Base-by-base conservation (phyloP, 1,140 invertebrate species). In the Calosoma granatense region DNA sequence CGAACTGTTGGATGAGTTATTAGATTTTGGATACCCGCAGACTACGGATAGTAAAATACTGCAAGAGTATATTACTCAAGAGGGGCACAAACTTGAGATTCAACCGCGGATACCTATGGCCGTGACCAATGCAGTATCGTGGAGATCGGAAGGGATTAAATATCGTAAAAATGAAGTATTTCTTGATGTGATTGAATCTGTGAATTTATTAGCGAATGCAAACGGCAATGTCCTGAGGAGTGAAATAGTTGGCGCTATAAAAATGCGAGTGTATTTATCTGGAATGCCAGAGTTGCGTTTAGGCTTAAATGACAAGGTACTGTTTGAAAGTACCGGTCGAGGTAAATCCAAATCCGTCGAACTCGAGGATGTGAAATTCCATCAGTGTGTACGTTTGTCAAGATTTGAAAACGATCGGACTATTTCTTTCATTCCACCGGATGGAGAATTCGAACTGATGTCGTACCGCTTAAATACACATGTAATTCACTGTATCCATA, bases 361-460 rank as follows among this genome's bases (percentile, higher is more conserved):
- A 74, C 72, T 99, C 36, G 97, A 99, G 75, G 97, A 99, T 76
- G 94, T 98, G 0, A 99, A 99, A 72, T 99, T 99, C 70, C 97
- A 99, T 74, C 97, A 99, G 70, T 99, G 97, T 74, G 97, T 99
- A 0, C 79, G 97, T 61, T 73, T 99, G 52, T 98, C 97, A 0
- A 78, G 90, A 52, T 99, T 99, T 78, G 97, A 99, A 71, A 99
- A 98, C 71, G 97, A 99, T 70, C 81, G 97, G 36, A 98, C 95
- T 0, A 99, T 99, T 62, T 97, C 94, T 0, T 99, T 99, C 65
- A 97, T 98, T 68, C 97, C 97, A 41, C 97, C 97, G 0, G 97
- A 99, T 79, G 97, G 97, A 20, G 97, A 99, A 72, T 99, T 99
- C 80, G 97, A 99, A 72, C 75, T 99, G n/a, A 99, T 99, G 97